A percentile compares a stretch with the other conserved stretches of the same genome.
Conservation (phyloP, 2,797 vertebrate species). For the Simalia tracyae region DNA sequence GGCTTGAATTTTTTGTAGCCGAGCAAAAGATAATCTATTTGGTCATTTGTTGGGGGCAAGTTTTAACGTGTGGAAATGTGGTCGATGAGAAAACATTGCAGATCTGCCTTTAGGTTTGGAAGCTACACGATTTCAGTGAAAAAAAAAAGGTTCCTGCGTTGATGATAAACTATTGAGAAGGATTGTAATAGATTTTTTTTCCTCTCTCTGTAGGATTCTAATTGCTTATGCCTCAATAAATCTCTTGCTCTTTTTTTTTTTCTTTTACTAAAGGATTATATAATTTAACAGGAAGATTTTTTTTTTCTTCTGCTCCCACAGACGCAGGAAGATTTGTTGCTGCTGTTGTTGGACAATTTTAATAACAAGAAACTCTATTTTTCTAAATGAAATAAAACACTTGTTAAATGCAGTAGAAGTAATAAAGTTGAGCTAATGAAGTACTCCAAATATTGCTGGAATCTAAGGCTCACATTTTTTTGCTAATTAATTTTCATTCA, state of each 20-base stretch:
- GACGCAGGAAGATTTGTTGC: neutral
- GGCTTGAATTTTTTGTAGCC: neutral
- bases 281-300: conserved; percentile 31
- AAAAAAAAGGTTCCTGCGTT: neutral
- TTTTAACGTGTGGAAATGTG: neutral
- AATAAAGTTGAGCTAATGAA: neutral
- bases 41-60: neutral
- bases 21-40: conserved; percentile 19
- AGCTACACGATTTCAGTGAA: neutral
- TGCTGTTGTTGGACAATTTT: neutral
- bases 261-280: neutral
- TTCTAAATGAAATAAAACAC: conserved; percentile 26
- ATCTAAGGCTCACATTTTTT: conserved; percentile 22
- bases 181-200: conserved; percentile 32
- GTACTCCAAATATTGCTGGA: conserved; percentile 12
- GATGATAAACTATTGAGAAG: conserved; percentile 31
- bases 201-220: conserved; percentile 49
- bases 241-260: conserved; percentile 45
- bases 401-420: conserved; percentile 14
- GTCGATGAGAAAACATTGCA: neutral
- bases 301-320: neutral
- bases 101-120: neutral
- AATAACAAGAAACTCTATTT: neutral
- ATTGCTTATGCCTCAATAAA: conserved; percentile 24
- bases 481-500: neutral